A percentile compares a stretch with the other conserved stretches of the same genome.
These are phyloP conservation scores for Rhodophaea formosa DNA, from an alignment of 2,888 invertebrate genomes.

Conservation along the genomic window DNA sequence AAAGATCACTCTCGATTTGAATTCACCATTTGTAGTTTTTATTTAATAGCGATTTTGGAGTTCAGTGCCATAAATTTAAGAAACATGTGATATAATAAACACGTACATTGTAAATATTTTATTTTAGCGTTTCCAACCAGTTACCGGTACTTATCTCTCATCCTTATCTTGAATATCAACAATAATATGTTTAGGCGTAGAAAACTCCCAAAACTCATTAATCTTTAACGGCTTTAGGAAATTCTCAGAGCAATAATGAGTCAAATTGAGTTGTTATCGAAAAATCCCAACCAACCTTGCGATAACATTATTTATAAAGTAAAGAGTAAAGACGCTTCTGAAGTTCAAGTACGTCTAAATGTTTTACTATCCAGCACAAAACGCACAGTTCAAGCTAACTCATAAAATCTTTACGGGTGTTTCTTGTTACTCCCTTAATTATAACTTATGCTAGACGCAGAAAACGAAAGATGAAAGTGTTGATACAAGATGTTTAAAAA, in stretches of 20 bases:
- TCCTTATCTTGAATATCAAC: conserved; percentile 3
- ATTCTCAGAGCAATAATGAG: conserved; percentile 21
- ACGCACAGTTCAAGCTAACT: conserved; percentile 59
- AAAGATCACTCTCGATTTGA: no score
- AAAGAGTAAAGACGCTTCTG: conserved; percentile 35
- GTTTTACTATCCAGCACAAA: conserved; percentile 45
- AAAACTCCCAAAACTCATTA: conserved; percentile 13
- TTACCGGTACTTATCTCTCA: background rate
- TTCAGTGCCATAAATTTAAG: no score
- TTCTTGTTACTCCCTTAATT: conserved; percentile 61
- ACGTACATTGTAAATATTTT: background rate
- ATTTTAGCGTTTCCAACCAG: background rate
- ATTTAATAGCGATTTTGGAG: no score
- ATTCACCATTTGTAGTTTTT: no score
- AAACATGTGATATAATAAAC: no score
- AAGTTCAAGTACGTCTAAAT: conserved; percentile 49
- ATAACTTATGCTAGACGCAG: conserved; percentile 49
- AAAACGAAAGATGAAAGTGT: conserved; percentile 60
- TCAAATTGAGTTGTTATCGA: conserved; percentile 24
- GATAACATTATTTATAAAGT: conserved; percentile 33
- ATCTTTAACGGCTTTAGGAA: conserved; percentile 19
- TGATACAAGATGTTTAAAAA: conserved; percentile 51
- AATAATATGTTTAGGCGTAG: background rate
- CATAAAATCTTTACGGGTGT: conserved; percentile 60
- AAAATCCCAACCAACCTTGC: conserved; percentile 21